Base-by-base conservation (phyloP, 2,113 vertebrate genomes). In the Fregata magnificens region DNA sequence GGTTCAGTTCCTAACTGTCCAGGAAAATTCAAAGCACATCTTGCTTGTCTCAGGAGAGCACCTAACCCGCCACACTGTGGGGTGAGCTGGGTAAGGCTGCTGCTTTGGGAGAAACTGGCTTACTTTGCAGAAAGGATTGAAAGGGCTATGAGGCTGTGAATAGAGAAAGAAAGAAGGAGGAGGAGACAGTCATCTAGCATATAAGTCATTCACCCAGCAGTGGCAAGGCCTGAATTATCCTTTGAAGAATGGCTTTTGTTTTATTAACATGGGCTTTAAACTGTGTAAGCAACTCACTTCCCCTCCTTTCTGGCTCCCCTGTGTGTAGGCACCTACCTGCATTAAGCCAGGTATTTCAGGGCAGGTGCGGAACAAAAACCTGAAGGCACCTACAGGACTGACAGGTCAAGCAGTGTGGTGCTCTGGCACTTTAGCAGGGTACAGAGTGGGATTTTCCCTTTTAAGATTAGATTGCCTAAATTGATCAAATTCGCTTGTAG, bases 61-160 rank as follows among this genome's bases (percentile, higher is more conserved):
- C 7, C 11, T 38, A 20, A 36, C 10, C 16, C 3, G 2, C 31
- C 42, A 8, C 12, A 1, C 14, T 32, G 16, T 0, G 1, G 3
- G 3, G 21, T 65, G 49, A 65, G 34, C 63, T 50, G 47, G 6
- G 8, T 12, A 25, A 45, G 49, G 25, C 20, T 18, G 25, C 38
- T 63, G 24, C 36, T 61, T 14, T 0, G 1, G 7, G 26, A 8
- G 38, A 42, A 40, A 20, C 8, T 1, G 1, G 19, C 8, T 59
- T 25, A 4, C 58, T 50, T 50, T 77, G 29, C 28, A 32, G 56
- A 55, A 76, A 42, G 44, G 17, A n/a, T 34, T 16, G 9, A 16
- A 20, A 61, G n/a, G n/a, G 67, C 38, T 53, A 5, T 0, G 1
- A 67, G 34, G 34, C 38, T 62, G 19, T 65, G 24, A 62, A 20